Percentiles rank a stretch among this genome's conserved stretches.
Conservation (phyloP, 2,888 invertebrate species). For the Nematopogon swammerdamellus region DNA sequence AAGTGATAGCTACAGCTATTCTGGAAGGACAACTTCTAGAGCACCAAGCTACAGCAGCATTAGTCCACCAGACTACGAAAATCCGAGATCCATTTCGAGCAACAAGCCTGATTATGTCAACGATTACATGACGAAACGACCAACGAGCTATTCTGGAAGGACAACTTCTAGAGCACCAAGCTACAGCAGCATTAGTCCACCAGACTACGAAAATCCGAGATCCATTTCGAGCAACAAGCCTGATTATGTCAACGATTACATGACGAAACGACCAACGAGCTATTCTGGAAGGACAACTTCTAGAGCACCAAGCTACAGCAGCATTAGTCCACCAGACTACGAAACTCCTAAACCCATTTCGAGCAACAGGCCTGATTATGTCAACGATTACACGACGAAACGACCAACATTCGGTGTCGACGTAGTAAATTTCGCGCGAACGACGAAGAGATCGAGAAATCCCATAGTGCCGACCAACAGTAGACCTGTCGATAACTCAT, state of each 20-base stretch:
- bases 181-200: not conserved
- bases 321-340: not conserved
- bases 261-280: conserved; percentile 1
- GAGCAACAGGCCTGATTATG: not conserved
- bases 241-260: not conserved
- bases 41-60: not conserved
- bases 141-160: not conserved
- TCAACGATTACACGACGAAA: not conserved
- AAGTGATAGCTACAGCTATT: not conserved
- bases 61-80: not conserved
- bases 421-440: no score
- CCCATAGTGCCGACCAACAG: no score
- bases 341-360: conserved; percentile 1
- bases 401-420: no score
- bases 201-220: conserved; percentile 1
- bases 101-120: not conserved
- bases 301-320: not conserved
- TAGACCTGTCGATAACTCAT: no score
- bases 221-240: not conserved
- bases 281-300: no score
- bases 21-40: not conserved
- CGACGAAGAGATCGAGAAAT: no score
- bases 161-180: not conserved
- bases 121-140: conserved; percentile 1
- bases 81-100: conserved; percentile 1